Conservation (phyloP, 2,113 vertebrate species). For the Perca fluviatilis region DNA sequence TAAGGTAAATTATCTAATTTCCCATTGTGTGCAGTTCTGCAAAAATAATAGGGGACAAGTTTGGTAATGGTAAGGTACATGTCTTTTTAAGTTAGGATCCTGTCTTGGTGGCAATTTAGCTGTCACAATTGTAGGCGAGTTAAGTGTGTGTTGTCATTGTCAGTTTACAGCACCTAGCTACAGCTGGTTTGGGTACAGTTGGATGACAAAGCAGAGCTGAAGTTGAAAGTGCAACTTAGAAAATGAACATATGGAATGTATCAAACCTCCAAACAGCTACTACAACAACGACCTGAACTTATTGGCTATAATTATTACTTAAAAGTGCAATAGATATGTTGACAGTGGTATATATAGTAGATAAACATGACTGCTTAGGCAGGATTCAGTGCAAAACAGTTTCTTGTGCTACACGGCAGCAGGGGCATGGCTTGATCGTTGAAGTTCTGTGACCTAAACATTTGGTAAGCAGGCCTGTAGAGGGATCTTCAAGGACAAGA, state of each 20-base stretch:
- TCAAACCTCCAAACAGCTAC: not conserved
- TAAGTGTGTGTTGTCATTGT: not conserved
- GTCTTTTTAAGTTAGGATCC: not conserved
- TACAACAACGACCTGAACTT: not conserved
- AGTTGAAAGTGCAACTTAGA: not conserved
- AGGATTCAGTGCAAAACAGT: not conserved
- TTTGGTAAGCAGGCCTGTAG: not conserved
- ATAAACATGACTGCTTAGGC: not conserved
- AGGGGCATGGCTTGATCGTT: not conserved
- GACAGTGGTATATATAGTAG: not conserved
- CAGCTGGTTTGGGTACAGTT: slow-evolving; percentile 63
- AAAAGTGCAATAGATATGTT: not conserved
- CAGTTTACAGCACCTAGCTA: slow-evolving; percentile 27
- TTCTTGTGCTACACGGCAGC: no score
- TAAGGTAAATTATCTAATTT: not conserved
- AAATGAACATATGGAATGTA: not conserved
- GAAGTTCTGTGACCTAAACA: not conserved
- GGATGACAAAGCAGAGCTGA: slow-evolving; percentile 45
- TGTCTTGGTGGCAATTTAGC: not conserved
- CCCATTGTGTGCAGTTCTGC: not conserved
- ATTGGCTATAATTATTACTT: not conserved
- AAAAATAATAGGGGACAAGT: not conserved
- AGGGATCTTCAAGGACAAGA: not conserved
- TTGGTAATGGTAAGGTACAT: not conserved
- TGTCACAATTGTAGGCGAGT: not conserved